Evolutionary conservation across 2,797 vertebrate genomes (phyloP).

Genomic region (Myiotriccus ornatus): DNA sequence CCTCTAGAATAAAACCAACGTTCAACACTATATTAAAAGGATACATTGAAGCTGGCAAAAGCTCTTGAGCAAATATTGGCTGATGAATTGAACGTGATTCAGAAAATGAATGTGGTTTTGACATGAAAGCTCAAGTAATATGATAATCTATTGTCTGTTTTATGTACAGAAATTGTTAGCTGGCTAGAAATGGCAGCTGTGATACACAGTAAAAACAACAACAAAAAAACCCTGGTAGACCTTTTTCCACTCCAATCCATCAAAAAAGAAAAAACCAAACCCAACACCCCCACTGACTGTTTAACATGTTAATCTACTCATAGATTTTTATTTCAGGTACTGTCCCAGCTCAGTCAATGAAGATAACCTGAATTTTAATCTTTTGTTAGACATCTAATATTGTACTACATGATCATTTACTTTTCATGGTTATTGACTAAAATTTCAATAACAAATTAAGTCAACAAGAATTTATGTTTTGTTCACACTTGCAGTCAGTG

Average conservation of each 20-base stretch:
- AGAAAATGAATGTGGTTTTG: constrained; percentile 65
- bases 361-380: constrained; percentile 75
- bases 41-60: constrained; percentile 48
- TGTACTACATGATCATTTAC: constrained; percentile 59
- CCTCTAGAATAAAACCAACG: constrained; percentile 32
- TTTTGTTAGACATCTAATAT: constrained; percentile 70
- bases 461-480: constrained; percentile 74
- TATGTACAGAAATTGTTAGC: constrained; percentile 55
- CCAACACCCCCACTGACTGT: background rate
- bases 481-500: constrained; percentile 65
- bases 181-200: constrained; percentile 40
- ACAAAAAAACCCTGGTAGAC: background rate
- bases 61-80: constrained; percentile 49
- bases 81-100: constrained; percentile 61
- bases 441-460: constrained; percentile 76
- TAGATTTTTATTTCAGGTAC: constrained; percentile 72
- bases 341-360: constrained; percentile 68
- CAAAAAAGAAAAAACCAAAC: background rate
- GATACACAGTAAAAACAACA: constrained; percentile 34
- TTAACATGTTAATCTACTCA: constrained; percentile 68
- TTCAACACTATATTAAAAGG: constrained; percentile 50
- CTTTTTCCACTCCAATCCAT: constrained; percentile 1
- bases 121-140: constrained; percentile 55
- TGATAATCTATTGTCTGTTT: constrained; percentile 53
- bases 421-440: constrained; percentile 75